These are phyloP conservation scores for Gryllus bimaculatus DNA, from an alignment of 1,140 invertebrate genomes.

Conservation along the genomic window DNA sequence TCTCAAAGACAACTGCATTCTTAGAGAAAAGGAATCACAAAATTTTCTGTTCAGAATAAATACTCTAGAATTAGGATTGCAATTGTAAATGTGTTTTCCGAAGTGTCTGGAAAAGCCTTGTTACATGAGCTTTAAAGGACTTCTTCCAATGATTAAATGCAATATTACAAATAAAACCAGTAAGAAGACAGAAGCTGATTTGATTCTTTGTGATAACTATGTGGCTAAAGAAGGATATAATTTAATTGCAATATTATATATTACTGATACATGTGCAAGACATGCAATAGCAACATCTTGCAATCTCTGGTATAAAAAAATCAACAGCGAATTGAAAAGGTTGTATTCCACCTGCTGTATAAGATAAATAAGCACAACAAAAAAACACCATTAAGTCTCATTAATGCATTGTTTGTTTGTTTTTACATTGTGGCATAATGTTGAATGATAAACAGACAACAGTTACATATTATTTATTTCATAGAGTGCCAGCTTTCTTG, in stretches of 20 bases:
- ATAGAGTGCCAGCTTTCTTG: too few relatives aligned
- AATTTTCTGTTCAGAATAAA: neutral
- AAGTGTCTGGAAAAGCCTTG: neutral
- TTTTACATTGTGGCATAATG: neutral
- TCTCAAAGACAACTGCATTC: neutral
- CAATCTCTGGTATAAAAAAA: neutral
- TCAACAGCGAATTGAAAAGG: neutral
- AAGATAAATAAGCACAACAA: neutral
- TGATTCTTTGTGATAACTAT: neutral
- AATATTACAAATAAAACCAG: neutral
- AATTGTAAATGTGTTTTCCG: neutral
- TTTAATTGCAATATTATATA: neutral
- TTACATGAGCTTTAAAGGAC: neutral
- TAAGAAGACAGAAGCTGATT: neutral
- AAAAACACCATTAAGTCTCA: neutral
- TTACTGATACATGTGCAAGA: neutral
- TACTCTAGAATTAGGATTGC: neutral
- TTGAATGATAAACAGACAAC: too few relatives aligned
- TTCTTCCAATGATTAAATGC: neutral
- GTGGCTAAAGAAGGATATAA: neutral
- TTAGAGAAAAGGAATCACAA: neutral
- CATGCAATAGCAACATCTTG: neutral
- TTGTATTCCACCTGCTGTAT: neutral
- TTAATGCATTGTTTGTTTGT: neutral
- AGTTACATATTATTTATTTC: too few relatives aligned